Percentiles rank a stretch among this genome's conserved stretches.
Evolutionary conservation across 2,797 vertebrate genomes (phyloP).

Genomic region (Diglossa cyanea): DNA sequence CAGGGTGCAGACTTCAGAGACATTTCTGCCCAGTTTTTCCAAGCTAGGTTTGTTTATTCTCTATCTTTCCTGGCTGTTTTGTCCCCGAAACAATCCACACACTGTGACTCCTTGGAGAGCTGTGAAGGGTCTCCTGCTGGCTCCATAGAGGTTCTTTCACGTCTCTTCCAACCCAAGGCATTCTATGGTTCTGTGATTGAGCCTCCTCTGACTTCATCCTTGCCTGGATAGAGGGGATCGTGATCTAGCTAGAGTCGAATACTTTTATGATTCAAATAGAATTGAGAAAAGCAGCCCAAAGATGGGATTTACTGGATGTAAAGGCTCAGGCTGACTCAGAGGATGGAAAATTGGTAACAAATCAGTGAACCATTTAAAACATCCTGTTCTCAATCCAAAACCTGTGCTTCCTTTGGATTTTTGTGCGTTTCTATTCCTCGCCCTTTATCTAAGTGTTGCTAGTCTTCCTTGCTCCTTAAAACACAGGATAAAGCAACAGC

Average conservation of each 20-base stretch:
- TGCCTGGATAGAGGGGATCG: fast-evolving
- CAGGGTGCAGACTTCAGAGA: neutral
- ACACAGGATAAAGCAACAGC: neutral
- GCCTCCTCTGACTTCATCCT: neutral
- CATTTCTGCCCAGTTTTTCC: neutral
- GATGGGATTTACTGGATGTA: neutral
- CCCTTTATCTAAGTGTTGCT: neutral
- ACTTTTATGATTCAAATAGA: neutral
- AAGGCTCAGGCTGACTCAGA: slow-evolving; percentile 25
- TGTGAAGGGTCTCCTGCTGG: neutral
- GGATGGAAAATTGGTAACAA: neutral
- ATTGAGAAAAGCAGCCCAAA: neutral
- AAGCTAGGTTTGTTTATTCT: neutral
- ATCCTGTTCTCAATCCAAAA: neutral
- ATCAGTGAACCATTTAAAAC: neutral
- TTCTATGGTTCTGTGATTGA: neutral
- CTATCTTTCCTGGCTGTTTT: neutral
- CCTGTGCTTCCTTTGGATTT: neutral
- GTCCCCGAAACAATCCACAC: neutral
- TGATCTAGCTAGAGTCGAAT: neutral
- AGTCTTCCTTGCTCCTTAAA: neutral
- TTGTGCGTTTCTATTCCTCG: neutral
- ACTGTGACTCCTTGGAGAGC: neutral
- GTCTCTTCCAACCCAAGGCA: neutral
- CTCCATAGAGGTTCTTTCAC: neutral